phyloP scores from a whole-genome alignment of 2,888 invertebrate genomes.

The Pachymerium ferrugineum region DNA sequence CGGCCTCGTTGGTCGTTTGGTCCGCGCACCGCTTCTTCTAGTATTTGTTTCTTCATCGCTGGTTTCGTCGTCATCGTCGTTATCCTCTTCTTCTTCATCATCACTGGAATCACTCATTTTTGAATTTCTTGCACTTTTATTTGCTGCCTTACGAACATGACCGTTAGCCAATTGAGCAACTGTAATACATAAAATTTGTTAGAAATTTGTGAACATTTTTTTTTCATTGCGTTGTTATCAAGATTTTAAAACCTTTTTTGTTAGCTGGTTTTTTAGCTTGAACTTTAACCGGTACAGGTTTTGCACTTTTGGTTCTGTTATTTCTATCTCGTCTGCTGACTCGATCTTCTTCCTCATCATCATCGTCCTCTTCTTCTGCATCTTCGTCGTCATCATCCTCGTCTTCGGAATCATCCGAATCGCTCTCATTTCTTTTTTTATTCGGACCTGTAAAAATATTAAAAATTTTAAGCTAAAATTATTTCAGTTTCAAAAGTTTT shows the following conservation, averaged over 20 bases:
- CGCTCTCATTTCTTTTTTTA: constrained; percentile 37
- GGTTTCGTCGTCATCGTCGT: constrained; percentile 40
- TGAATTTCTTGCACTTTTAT: constrained; percentile 42
- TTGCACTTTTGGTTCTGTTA: not conserved
- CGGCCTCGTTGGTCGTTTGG: not conserved
- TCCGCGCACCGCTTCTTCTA: not conserved
- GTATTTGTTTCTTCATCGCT: constrained; percentile 38
- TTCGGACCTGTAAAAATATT: constrained; percentile 20
- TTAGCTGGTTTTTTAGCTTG: not conserved
- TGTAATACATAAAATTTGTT: not conserved
- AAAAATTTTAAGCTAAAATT: not conserved
- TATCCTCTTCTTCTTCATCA: constrained; percentile 38
- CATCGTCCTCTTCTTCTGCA: constrained; percentile 27
- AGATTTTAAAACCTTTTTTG: not conserved
- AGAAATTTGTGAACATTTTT: too few relatives aligned
- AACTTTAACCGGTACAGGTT: not conserved
- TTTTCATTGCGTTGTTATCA: not conserved
- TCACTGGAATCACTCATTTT: constrained; percentile 40
- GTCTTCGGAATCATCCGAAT: constrained; percentile 36
- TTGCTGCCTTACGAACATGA: constrained; percentile 9
- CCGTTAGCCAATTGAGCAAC: constrained; percentile 35
- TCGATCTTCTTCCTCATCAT: not conserved
- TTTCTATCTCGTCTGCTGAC: not conserved
- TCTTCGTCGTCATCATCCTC: constrained; percentile 39
- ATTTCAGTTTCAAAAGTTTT: not conserved